Evolutionary conservation across 2,113 vertebrate genomes (phyloP), one percentile per base, ranked within the genome.

Genomic region (Athene noctua): DNA sequence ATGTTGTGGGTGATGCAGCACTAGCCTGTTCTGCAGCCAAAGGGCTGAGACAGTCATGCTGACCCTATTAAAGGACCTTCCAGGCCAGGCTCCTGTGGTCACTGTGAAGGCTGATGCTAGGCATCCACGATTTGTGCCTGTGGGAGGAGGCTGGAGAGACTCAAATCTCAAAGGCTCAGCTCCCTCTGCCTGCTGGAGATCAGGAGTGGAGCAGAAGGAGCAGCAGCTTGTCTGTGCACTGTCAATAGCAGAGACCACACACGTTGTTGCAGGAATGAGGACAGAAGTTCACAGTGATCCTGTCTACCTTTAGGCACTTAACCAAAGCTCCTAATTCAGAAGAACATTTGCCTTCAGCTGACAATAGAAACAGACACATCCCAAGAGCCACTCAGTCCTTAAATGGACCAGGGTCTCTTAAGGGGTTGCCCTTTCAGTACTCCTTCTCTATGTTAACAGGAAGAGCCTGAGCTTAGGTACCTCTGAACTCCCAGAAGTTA

Each of bases 101-200:
- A 7, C 52, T 68, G 23, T 1, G 4, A 25, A 46, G 51, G 61
- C 25, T 86, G 52, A 52, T 65, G 55, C 25, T 29, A 74, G 42
- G 3, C 70, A 88, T 66, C 51, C 40, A 2, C 3, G 21, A 7
- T 61, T 65, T 52, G 19, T 74, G 67, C 18, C 52, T 17, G 7
- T 0, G 1, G 38, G 16, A 59, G 32, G 13, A 52, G 22, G 25
- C 32, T 63, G 32, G 7, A 11, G 51, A 25, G n/a, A 38, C 25
- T 51, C 75, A 54, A 4, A 34, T 29, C 18, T 40, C 6, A 2
- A 63, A 26, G 29, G 54, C 21, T 72, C 10, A 25, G 40, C 19
- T 47, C 40, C 8, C 36, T 47, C 25, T 61, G 21, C 38, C 13
- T 0, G 0, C 38, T 73, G 57, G 15, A 59, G 38, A 72, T 7